Evolutionary conservation across 2,888 invertebrate species (phyloP).

Genomic region (Cephus spinipes): DNA sequence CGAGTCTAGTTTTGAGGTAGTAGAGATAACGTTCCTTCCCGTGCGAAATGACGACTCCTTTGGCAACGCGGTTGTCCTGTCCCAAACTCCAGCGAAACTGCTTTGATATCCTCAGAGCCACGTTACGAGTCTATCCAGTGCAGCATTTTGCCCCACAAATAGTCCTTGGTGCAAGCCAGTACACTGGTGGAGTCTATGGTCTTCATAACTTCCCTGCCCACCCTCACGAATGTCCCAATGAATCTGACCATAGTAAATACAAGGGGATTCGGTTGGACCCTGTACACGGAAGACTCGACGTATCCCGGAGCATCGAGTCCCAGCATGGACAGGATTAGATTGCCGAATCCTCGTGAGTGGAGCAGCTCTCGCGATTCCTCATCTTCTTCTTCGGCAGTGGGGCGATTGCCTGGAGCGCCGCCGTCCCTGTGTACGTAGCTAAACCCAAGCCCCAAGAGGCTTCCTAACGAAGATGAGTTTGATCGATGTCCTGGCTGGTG

Average conservation of each 20-base stretch:
- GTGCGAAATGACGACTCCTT: too few relatives aligned
- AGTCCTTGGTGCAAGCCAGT: conserved; percentile 38
- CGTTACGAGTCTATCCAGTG: conserved; percentile 34
- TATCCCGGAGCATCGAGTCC: conserved; percentile 2
- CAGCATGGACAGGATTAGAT: neutral
- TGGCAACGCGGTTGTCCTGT: too few relatives aligned
- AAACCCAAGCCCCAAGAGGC: neutral
- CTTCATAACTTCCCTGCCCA: conserved; percentile 26
- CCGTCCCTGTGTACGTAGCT: neutral
- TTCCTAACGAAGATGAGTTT: neutral
- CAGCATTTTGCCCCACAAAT: conserved; percentile 29
- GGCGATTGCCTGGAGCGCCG: neutral
- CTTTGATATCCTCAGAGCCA: neutral
- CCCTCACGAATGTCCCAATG: conserved; percentile 26
- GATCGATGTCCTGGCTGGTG: neutral
- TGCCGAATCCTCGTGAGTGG: neutral
- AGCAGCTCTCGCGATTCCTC: neutral
- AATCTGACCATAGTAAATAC: conserved; percentile 25
- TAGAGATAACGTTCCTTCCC: neutral
- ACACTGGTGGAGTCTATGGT: conserved; percentile 34
- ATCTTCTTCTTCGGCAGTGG: neutral
- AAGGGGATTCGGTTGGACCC: conserved; percentile 6
- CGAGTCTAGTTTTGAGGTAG: neutral
- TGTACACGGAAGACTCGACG: conserved; percentile 1
- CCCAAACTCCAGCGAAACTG: neutral